phyloP scores from a whole-genome alignment of 2,113 vertebrate genomes.

The Cyrtonyx montezumae region DNA sequence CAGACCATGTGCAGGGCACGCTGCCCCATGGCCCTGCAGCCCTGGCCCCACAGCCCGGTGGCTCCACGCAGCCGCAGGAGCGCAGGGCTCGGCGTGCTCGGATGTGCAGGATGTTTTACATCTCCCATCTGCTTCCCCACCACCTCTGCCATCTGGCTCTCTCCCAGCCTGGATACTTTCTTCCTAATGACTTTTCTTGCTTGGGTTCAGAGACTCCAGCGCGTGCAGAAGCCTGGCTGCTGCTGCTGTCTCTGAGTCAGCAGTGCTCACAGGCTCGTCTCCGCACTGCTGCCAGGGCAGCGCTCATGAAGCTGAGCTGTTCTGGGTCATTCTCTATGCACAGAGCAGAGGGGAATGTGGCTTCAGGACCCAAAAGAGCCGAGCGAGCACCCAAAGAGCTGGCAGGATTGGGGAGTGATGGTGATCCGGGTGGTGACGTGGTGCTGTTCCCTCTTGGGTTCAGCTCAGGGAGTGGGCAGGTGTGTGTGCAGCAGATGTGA shows the following conservation, averaged over 20 bases:
- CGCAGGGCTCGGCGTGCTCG: accelerated
- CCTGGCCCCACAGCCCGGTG: background rate
- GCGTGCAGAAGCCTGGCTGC: background rate
- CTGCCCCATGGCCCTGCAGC: background rate
- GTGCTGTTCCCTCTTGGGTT: background rate
- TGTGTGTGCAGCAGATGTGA: background rate
- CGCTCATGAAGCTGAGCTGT: accelerated
- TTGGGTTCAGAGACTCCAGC: accelerated
- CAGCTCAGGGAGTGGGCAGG: background rate
- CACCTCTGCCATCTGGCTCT: background rate
- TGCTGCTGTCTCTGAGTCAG: background rate
- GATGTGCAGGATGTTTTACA: background rate
- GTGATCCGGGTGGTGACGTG: background rate
- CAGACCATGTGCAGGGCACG: accelerated
- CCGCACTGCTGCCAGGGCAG: background rate
- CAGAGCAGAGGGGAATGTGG: background rate
- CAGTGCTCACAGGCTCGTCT: accelerated
- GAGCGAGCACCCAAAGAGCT: background rate
- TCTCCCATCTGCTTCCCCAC: background rate
- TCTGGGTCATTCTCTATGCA: background rate
- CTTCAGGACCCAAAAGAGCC: background rate
- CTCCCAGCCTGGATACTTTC: background rate
- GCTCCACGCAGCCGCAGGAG: accelerated
- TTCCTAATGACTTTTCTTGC: background rate
- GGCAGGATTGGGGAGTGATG: background rate